Evolutionary conservation across 2,113 vertebrate genomes (phyloP).

Genomic region (Dendropsophus ebraccatus): DNA sequence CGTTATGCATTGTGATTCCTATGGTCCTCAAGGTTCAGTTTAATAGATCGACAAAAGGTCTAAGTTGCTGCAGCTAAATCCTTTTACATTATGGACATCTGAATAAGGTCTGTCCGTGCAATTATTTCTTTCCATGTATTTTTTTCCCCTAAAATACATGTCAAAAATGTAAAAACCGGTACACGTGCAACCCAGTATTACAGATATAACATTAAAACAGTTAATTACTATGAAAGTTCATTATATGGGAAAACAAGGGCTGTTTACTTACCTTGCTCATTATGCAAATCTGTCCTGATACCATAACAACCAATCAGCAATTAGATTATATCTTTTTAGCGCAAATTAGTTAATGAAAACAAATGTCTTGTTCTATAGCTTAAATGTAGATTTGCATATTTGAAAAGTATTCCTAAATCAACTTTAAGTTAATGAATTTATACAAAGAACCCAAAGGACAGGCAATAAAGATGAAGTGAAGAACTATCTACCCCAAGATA

Average conservation of each 20-base stretch:
- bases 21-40: no score
- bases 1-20: no score
- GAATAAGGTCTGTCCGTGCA: no score
- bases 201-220: no score
- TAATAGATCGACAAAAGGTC: no score
- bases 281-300: neutral
- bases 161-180: no score
- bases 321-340: neutral
- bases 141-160: no score
- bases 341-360: slow-evolving; percentile 18
- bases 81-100: no score
- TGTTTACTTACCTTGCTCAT: neutral
- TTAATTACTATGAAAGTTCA: no score
- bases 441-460: slow-evolving; percentile 12
- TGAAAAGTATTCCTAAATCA: neutral
- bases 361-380: neutral
- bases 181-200: no score
- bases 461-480: neutral
- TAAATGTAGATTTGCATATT: neutral
- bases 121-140: no score
- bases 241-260: neutral
- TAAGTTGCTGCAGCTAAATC: no score
- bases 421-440: slow-evolving; percentile 13
- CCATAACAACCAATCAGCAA: neutral
- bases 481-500: slow-evolving; percentile 5